Base-by-base conservation (phyloP, 2,888 invertebrate species). In the Ochropleura leucogaster region DNA sequence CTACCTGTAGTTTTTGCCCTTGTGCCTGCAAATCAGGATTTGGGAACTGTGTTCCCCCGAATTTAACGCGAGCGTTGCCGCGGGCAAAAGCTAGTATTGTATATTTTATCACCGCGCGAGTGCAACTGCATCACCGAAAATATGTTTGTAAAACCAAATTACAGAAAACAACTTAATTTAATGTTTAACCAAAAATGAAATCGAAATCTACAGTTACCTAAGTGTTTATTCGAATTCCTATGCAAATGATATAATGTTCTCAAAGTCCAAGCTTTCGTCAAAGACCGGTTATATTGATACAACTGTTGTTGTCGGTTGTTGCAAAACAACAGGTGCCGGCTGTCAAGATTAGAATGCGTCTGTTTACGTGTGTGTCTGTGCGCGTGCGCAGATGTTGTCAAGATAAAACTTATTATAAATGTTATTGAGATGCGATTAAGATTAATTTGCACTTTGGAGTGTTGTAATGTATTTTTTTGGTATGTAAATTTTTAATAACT, bases 171-270 rank as follows among this genome's bases (percentile, higher is more conserved):
- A 44, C 7, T 4, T 44, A 6, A 62, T 62, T 62, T 62, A 62
- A 14, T 4, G 4, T 44, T 62, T 18, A 62, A 40, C 46, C 30
- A 57, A 67, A 68, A 83, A 79, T 7, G 66, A 80, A 83, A 84
- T 69, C 68, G 68, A 72, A 84, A 76, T 14, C 71, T 42, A n/a
- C 18, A 44, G 14, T 6, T 20, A 77, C 20, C 3, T 6, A 10
- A 62, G 60, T 63, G 49, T 80, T 59, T 18, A 71, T 66, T 67
- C 51, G 42, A 68, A 85, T 85, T 78, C 78, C 65, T 85, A 86
- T 87, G 83, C 74, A 85, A 85, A 87, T 86, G 30, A 65, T 80
- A 85, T 79, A 73, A 80, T 47, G 65, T 42, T 60, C n/a, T 71
- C 51, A 72, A 53, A 49, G 79, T 73, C 62, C 53, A 59, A 74